Evolutionary conservation across 2,113 vertebrate species (phyloP).

Genomic region (Carassius gibelio): DNA sequence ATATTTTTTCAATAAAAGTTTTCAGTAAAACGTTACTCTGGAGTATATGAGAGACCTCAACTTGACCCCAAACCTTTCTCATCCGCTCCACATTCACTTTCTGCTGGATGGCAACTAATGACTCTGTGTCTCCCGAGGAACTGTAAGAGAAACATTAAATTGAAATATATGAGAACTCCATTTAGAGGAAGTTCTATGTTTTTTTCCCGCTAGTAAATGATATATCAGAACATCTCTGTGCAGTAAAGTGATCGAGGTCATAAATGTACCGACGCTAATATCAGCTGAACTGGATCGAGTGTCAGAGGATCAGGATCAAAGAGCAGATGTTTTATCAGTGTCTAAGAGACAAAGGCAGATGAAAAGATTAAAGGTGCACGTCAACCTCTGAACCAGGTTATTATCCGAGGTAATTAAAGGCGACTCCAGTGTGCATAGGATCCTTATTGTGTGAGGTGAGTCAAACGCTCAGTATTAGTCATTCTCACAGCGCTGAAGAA

Average conservation of each 20-base stretch:
- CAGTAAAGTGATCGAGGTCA: neutral
- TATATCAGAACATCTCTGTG: neutral
- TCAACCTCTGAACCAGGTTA: slow-evolving; percentile 9
- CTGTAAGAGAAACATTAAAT: neutral
- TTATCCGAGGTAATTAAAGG: slow-evolving; percentile 6
- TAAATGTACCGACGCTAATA: neutral
- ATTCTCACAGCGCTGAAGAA: neutral
- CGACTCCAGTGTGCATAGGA: neutral
- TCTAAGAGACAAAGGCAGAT: slow-evolving; percentile 5
- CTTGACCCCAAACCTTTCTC: no score
- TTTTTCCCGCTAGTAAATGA: neutral
- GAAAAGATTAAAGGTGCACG: neutral
- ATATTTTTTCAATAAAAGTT: neutral
- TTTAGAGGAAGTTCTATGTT: neutral
- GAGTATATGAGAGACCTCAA: no score
- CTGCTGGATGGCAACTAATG: neutral
- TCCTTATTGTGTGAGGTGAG: slow-evolving; percentile 11
- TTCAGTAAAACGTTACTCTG: neutral
- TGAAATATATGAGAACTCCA: neutral
- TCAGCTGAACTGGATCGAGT: neutral
- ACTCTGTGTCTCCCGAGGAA: neutral
- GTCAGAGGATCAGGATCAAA: slow-evolving; percentile 7
- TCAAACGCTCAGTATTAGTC: neutral
- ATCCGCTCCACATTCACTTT: neutral
- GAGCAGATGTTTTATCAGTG: slow-evolving; percentile 29